Evolutionary conservation across 2,797 vertebrate species (phyloP).

Genomic region (Platyrinchus mystaceus): DNA sequence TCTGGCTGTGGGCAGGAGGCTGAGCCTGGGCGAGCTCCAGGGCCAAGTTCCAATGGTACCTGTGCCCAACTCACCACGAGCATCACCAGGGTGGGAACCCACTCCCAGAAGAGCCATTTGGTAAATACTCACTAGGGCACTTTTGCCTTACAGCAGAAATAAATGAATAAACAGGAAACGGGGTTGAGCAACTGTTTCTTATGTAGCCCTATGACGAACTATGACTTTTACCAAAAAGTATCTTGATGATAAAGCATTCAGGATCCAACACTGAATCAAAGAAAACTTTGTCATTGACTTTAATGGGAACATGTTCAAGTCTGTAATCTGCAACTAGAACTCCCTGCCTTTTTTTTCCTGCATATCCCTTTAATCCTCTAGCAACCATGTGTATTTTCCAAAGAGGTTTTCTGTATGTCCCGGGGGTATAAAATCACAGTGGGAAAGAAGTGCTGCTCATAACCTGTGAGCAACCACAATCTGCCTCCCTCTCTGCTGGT

Average conservation of each 20-base stretch:
- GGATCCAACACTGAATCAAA: not conserved
- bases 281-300: not conserved
- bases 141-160: not conserved
- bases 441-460: slow-evolving; percentile 42
- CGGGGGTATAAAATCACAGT: slow-evolving; percentile 8
- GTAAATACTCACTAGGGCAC: not conserved
- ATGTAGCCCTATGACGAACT: not conserved
- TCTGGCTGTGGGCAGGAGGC: not conserved
- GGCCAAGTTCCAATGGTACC: not conserved
- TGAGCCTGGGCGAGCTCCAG: fast-evolving
- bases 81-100: not conserved
- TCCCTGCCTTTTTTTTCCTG: not conserved
- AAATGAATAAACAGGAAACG: not conserved
- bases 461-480: slow-evolving; percentile 17
- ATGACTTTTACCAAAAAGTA: not conserved
- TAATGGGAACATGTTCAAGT: not conserved
- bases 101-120: not conserved
- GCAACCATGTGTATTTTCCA: not conserved
- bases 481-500: slow-evolving; percentile 29
- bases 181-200: not conserved
- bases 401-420: slow-evolving; percentile 26
- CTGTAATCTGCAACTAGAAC: not conserved
- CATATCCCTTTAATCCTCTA: slow-evolving; percentile 44
- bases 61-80: fast-evolving
- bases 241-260: not conserved